phyloP scores from a whole-genome alignment of 2,113 vertebrate species.

The Strigops habroptila region DNA sequence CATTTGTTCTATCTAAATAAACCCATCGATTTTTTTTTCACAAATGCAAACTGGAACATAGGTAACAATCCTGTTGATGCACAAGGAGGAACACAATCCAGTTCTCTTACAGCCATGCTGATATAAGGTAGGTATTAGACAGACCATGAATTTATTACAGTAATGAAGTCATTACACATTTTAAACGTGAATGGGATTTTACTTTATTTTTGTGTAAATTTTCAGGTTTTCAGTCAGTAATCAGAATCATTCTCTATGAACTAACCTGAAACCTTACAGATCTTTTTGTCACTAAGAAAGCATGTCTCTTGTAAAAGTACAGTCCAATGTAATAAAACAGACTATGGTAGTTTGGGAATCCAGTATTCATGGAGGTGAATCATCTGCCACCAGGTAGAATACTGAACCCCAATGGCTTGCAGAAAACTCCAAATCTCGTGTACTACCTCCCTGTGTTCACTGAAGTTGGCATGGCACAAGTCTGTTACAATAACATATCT shows the following conservation, averaged over 20 bases:
- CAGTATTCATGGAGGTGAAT: not conserved
- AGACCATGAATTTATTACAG: not conserved
- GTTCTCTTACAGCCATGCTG: not conserved
- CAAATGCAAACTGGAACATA: not conserved
- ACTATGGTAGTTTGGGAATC: not conserved
- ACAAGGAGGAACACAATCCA: not conserved
- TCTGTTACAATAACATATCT: not conserved
- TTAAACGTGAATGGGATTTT: not conserved
- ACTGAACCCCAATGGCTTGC: not conserved
- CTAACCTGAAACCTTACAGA: not conserved
- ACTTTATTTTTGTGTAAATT: not conserved
- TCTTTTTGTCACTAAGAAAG: not conserved
- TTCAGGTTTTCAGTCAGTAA: not conserved
- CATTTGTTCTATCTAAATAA: conserved; percentile 5
- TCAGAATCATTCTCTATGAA: not conserved
- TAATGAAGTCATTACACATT: not conserved
- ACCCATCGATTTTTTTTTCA: not conserved
- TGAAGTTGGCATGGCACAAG: not conserved
- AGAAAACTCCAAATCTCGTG: not conserved
- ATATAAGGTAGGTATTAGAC: not conserved
- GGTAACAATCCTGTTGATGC: not conserved
- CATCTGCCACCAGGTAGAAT: not conserved
- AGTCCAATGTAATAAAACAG: not conserved
- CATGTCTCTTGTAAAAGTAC: not conserved
- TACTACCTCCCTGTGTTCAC: not conserved